Evolutionary conservation across 1,140 invertebrate species (phyloP).

Genomic region (Calliopsis andreniformis): DNA sequence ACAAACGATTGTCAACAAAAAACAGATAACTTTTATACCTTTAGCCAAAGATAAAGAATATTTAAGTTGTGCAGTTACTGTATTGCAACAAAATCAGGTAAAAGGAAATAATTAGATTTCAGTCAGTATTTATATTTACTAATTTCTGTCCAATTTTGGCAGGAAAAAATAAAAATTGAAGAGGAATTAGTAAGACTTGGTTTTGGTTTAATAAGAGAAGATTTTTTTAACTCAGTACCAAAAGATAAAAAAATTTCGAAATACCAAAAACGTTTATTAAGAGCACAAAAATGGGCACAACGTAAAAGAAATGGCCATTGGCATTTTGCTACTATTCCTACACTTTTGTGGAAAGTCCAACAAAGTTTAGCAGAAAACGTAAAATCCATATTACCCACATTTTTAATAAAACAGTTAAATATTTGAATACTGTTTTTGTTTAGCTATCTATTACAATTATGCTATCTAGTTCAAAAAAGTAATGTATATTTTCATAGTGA

Average conservation of each 20-base stretch:
- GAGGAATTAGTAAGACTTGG: conserved; percentile 80
- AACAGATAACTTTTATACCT: conserved; percentile 79
- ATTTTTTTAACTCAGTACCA: conserved; percentile 60
- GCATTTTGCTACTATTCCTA: conserved; percentile 78
- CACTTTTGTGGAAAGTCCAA: conserved; percentile 70
- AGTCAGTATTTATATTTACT: not conserved
- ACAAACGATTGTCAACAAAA: conserved; percentile 77
- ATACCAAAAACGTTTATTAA: conserved; percentile 74
- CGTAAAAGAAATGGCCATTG: conserved; percentile 80
- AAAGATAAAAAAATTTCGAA: conserved; percentile 57
- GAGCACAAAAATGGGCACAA: conserved; percentile 77
- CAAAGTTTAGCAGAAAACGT: conserved; percentile 64
- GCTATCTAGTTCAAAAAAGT: not conserved
- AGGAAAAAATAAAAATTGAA: conserved; percentile 73
- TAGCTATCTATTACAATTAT: not conserved
- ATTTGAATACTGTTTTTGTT: conserved; percentile 59
- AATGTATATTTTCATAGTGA: conserved; percentile 2
- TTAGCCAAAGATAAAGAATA: conserved; percentile 74
- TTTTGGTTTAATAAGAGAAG: conserved; percentile 74
- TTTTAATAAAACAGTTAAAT: conserved; percentile 60
- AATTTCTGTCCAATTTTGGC: conserved; percentile 27
- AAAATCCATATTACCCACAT: conserved; percentile 62
- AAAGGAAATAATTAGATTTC: not conserved
- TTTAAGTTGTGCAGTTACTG: conserved; percentile 78
- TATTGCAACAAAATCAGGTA: conserved; percentile 75